Percentiles rank a stretch among this genome's conserved stretches.
phyloP scores from a whole-genome alignment of 2,888 invertebrate genomes.

The Cheilosia vernalis region DNA sequence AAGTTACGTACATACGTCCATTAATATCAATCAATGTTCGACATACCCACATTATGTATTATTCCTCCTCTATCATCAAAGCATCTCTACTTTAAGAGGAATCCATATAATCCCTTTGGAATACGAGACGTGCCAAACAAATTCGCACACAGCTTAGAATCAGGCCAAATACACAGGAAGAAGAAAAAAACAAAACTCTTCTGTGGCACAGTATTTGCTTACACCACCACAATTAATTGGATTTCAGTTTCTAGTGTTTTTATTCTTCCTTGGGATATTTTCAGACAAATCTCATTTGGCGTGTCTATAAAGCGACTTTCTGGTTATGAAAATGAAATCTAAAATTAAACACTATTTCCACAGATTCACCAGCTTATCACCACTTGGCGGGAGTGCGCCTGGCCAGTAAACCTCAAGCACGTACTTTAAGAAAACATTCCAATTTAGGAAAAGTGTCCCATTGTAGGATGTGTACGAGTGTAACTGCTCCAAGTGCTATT shows the following conservation, averaged over 20 bases:
- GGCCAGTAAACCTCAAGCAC: conserved; percentile 5
- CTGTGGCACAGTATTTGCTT: conserved; percentile 53
- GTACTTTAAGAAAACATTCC: conserved; percentile 16
- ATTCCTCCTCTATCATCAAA: conserved; percentile 5
- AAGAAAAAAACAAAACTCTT: conserved; percentile 30
- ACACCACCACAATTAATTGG: conserved; percentile 63
- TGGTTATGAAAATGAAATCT: conserved; percentile 21
- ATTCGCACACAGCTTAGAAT: conserved; percentile 65
- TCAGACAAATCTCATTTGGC: neutral
- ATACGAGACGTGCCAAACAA: conserved; percentile 66
- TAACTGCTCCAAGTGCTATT: conserved; percentile 40
- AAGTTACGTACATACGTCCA: conserved; percentile 16
- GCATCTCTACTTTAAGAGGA: conserved; percentile 40
- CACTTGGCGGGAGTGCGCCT: conserved; percentile 37
- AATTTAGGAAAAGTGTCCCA: conserved; percentile 12
- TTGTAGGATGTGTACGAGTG: conserved; percentile 15
- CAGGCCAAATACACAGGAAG: conserved; percentile 32
- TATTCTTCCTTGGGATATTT: conserved; percentile 4
- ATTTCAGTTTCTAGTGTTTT: conserved; percentile 36
- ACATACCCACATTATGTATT: neutral
- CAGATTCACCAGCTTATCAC: conserved; percentile 5
- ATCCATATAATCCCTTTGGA: conserved; percentile 61
- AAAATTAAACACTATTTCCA: conserved; percentile 21
- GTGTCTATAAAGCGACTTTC: conserved; percentile 1
- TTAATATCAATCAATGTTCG: conserved; percentile 43